These are phyloP conservation scores for Acanthornis magna DNA, from an alignment of 2,797 vertebrate species.

Conservation along the genomic window DNA sequence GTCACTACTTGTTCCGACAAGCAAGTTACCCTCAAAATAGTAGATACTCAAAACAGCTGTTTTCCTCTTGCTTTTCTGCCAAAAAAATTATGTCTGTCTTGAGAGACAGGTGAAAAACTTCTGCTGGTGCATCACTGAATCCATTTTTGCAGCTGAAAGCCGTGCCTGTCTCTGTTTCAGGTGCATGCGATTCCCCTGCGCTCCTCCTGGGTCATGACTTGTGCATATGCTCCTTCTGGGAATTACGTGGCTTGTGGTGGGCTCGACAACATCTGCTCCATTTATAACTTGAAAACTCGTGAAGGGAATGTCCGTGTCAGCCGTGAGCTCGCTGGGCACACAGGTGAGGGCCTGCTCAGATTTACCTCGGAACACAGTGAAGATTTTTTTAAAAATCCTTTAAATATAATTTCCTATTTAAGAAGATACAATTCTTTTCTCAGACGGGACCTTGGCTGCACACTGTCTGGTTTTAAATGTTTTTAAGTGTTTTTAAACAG, in stretches of 20 bases:
- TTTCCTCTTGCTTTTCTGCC: background rate
- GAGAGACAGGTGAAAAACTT: background rate
- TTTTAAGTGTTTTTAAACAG: background rate
- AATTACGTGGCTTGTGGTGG: slow-evolving; percentile 98
- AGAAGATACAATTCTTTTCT: background rate
- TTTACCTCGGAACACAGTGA: background rate
- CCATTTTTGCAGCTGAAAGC: background rate
- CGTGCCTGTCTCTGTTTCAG: slow-evolving; percentile 54
- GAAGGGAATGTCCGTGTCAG: slow-evolving; percentile 98
- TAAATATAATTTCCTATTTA: background rate
- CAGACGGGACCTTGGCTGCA: background rate
- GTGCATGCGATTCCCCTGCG: slow-evolving; percentile 97
- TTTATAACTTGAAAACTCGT: slow-evolving; percentile 99
- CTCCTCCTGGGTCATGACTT: slow-evolving; percentile 99
- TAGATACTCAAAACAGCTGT: background rate
- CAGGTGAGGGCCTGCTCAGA: slow-evolving; percentile 79
- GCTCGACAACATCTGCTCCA: slow-evolving; percentile 98
- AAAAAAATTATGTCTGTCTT: background rate
- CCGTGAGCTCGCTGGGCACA: slow-evolving; percentile 96
- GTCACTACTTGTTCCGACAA: background rate
- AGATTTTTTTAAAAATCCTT: accelerated
- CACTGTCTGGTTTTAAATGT: background rate
- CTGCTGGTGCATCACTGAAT: background rate
- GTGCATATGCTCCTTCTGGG: slow-evolving; percentile 96
- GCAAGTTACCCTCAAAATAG: background rate